Evolutionary conservation across 2,888 invertebrate species (phyloP), one percentile per base, ranked within the genome.

Genomic region (Sinelater perroti): DNA sequence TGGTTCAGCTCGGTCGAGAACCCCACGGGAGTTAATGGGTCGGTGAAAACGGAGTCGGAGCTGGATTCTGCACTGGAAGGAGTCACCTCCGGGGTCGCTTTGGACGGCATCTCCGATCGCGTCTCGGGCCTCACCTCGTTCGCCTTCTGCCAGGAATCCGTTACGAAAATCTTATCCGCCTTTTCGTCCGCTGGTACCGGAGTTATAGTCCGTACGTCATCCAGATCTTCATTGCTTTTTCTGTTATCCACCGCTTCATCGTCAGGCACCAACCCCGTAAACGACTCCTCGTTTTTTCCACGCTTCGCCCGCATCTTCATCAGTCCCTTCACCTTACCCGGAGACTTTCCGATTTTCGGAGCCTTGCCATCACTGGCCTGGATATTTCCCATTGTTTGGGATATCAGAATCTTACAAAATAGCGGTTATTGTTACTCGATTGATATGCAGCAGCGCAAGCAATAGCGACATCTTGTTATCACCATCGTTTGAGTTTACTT

Each of bases 11-110:
- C 85, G 67, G 85, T 82, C 8, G 77, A 75, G 70, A 79, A 79
- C 63, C 83, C 85, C 69, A 82, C 81, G 72, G 85, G 84, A 75
- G 78, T 78, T 31, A 84, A 82, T 67, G 84, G 80, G 77, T 90
- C 90, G 67, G 89, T 89, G 80, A 90, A 90, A 76, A 89, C 85
- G 72, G 90, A 89, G 70, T 87, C 86, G 60, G 84, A 85, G 76
- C 88, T 88, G 63, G 88, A 86, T 63, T 81, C 83, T 72, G 80
- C 82, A 71, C 81, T 83, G 66, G 81, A 82, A 65, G 75, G 78
- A 45, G 71, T 75, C 42, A 74, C 72, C 18, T 44, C 28, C 11
- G 13, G 16, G 1, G 6, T 18, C 7, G 28, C 4, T 6, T 17
- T 16, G 2, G 6, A 4, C 57, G 40, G 26, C 24, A 8, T 35